These are phyloP conservation scores for Aricia artaxerxes DNA, from an alignment of 2,888 invertebrate species.

Conservation along the genomic window DNA sequence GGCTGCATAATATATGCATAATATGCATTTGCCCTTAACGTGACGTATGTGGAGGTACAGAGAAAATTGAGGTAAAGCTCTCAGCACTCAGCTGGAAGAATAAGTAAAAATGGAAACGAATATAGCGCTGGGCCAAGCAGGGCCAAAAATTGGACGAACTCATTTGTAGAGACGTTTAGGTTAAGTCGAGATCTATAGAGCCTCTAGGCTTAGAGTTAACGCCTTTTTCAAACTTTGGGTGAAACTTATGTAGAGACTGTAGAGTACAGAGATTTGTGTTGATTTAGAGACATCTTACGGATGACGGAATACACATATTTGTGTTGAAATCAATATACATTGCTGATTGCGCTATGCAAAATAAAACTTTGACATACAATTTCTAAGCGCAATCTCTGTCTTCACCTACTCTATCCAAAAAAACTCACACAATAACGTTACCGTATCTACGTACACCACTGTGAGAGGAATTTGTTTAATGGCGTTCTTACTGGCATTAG, in stretches of 20 bases:
- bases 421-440: constrained; percentile 49
- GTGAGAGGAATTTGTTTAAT: constrained; percentile 76
- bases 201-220: too few relatives aligned
- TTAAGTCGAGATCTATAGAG: too few relatives aligned
- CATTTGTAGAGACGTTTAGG: too few relatives aligned
- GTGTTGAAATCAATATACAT: too few relatives aligned
- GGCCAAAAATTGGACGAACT: too few relatives aligned
- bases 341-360: too few relatives aligned
- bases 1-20: constrained; percentile 54
- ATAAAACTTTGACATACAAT: not conserved
- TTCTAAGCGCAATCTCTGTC: constrained; percentile 31
- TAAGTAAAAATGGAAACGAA: too few relatives aligned
- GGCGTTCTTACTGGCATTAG: constrained; percentile 80
- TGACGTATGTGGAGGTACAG: constrained; percentile 49
- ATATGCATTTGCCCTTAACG: constrained; percentile 53
- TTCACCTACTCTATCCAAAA: constrained; percentile 40
- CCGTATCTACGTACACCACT: constrained; percentile 46
- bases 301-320: too few relatives aligned
- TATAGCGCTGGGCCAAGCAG: not conserved
- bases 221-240: too few relatives aligned
- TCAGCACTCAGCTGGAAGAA: not conserved
- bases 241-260: too few relatives aligned
- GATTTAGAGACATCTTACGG: too few relatives aligned
- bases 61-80: constrained; percentile 39
- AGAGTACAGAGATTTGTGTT: too few relatives aligned